Evolutionary conservation across 2,113 vertebrate species (phyloP).

Genomic region (Malurus melanocephalus): DNA sequence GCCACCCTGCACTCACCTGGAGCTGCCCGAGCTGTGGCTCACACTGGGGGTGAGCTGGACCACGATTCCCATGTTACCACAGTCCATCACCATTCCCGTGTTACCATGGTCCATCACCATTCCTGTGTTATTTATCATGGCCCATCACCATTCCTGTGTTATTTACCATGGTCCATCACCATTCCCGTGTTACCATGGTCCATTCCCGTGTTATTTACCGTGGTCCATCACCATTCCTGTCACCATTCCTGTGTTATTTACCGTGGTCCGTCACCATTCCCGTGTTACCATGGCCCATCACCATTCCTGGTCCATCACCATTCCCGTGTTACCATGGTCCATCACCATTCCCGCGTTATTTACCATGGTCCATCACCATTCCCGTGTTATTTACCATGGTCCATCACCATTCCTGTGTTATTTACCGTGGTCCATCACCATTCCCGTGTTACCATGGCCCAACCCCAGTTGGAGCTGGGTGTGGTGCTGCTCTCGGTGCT

Average conservation of each 20-base stretch:
- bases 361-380: rapidly evolving
- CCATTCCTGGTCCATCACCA: no score
- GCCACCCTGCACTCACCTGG: not conserved
- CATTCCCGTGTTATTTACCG: rapidly evolving
- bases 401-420: not conserved
- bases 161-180: rapidly evolving
- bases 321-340: rapidly evolving
- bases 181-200: no score
- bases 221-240: rapidly evolving
- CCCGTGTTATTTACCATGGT: no score
- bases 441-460: rapidly evolving
- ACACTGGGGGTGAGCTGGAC: rapidly evolving
- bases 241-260: no score
- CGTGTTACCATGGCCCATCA: rapidly evolving
- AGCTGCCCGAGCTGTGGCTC: not conserved
- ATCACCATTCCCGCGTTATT: no score
- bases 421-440: rapidly evolving
- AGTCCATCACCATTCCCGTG: no score
- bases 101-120: rapidly evolving
- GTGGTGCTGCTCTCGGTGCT: not conserved
- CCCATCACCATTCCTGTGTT: no score
- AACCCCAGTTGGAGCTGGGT: not conserved
- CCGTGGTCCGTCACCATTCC: not conserved
- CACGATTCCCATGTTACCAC: rapidly evolving
- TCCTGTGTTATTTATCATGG: no score